Evolutionary conservation across 2,888 invertebrate genomes (phyloP).

Genomic region (Girardia tigrina): DNA sequence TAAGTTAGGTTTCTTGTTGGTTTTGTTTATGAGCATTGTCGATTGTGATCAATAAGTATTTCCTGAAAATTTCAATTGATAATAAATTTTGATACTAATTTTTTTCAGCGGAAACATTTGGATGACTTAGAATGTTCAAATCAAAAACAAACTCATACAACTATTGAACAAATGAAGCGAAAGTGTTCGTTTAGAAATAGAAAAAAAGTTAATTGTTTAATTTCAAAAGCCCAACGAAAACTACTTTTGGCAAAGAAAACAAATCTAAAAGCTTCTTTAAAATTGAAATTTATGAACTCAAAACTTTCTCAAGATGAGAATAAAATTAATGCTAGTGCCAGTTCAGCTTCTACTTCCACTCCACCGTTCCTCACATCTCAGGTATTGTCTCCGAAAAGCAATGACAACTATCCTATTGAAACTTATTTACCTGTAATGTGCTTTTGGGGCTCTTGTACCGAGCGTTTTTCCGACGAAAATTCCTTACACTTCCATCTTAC

Average conservation of each 20-base stretch:
- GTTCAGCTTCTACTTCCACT: neutral
- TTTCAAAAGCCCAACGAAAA: neutral
- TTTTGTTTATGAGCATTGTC: too few relatives aligned
- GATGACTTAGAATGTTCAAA: too few relatives aligned
- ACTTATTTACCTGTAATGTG: neutral
- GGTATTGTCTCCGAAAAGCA: neutral
- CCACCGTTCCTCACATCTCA: neutral
- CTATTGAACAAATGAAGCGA: neutral
- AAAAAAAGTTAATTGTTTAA: neutral
- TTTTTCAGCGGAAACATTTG: too few relatives aligned
- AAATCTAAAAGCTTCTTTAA: neutral
- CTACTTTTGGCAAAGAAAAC: neutral
- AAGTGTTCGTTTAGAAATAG: neutral
- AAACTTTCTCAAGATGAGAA: neutral
- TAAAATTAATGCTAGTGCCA: neutral
- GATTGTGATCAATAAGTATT: too few relatives aligned
- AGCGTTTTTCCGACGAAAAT: slow-evolving; percentile 8
- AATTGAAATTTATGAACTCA: neutral
- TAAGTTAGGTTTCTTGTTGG: too few relatives aligned
- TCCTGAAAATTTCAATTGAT: too few relatives aligned
- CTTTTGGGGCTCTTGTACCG: neutral
- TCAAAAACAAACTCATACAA: neutral
- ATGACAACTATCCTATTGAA: neutral
- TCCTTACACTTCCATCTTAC: neutral
- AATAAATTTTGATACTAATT: too few relatives aligned